A percentile compares a stretch with the other conserved stretches of the same genome.
phyloP scores from a whole-genome alignment of 2,888 invertebrate species.

The Subacronicta megacephala region DNA sequence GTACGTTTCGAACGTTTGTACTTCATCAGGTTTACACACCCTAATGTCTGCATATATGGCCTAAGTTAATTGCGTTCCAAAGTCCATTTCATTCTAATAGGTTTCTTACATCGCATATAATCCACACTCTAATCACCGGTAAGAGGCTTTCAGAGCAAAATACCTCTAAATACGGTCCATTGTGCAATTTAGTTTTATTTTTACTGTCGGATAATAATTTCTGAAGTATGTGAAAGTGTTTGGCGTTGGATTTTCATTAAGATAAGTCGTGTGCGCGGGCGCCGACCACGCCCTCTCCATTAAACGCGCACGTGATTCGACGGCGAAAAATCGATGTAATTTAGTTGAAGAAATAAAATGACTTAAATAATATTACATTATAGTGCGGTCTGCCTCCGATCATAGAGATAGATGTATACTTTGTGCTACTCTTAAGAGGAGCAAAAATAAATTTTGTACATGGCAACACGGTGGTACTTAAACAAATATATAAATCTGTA shows the following conservation, averaged over 20 bases:
- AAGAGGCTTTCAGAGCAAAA: slow-evolving; percentile 36
- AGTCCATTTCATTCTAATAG: slow-evolving; percentile 28
- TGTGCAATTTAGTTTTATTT: slow-evolving; percentile 49
- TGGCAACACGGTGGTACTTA: too few species aligned
- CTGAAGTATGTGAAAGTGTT: slow-evolving; percentile 59
- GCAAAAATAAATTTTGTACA: background rate
- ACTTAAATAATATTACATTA: slow-evolving; percentile 39
- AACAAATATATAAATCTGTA: too few species aligned
- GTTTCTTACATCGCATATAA: slow-evolving; percentile 6
- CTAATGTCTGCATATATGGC: background rate
- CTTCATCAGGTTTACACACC: too few species aligned
- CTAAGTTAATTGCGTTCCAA: slow-evolving; percentile 21
- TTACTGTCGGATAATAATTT: slow-evolving; percentile 42
- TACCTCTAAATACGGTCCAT: slow-evolving; percentile 31
- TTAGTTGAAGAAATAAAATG: slow-evolving; percentile 44
- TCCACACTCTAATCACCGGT: slow-evolving; percentile 25
- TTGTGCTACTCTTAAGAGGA: background rate
- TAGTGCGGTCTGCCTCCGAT: slow-evolving; percentile 18
- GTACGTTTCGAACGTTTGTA: too few species aligned
- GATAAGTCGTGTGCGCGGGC: slow-evolving; percentile 61
- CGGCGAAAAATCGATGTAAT: slow-evolving; percentile 40
- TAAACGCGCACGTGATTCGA: slow-evolving; percentile 52
- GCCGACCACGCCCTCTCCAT: slow-evolving; percentile 52
- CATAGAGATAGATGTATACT: slow-evolving; percentile 2
- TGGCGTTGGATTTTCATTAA: slow-evolving; percentile 64